Conservation (phyloP, 2,797 vertebrate genomes). For the Neosilurus mollespiculum region DNA sequence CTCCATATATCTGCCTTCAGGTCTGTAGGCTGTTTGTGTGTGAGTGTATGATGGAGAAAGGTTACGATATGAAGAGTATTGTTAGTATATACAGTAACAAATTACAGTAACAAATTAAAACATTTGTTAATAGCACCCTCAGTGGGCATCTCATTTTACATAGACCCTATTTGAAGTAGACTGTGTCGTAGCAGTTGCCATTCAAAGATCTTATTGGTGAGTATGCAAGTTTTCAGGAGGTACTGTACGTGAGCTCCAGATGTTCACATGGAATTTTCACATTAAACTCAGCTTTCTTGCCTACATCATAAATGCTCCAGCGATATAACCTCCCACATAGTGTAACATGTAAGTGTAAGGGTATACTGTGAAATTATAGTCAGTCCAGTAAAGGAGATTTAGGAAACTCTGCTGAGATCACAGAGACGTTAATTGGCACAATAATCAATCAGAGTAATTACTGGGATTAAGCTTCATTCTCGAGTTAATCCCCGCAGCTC, state of each 20-base stretch:
- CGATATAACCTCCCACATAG: neutral
- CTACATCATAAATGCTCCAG: neutral
- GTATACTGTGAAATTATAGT: neutral
- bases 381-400: constrained; percentile 16
- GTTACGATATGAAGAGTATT: neutral
- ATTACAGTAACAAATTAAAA: neutral
- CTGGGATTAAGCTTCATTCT: constrained; percentile 36
- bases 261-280: neutral
- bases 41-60: constrained; percentile 16
- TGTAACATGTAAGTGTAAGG: neutral
- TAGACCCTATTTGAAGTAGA: neutral
- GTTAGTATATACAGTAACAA: neutral
- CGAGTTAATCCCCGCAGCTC: constrained; percentile 25
- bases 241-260: neutral
- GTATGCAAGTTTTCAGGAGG: neutral
- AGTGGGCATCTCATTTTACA: neutral
- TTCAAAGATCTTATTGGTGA: neutral
- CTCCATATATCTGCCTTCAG: constrained; percentile 28
- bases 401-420: constrained; percentile 21
- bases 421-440: constrained; percentile 44
- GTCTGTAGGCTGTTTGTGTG: constrained; percentile 11
- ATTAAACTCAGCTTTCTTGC: neutral
- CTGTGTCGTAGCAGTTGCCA: neutral
- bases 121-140: neutral
- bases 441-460: constrained; percentile 57